Base-by-base conservation (phyloP, 2,888 invertebrate genomes). In the Diachrysia chrysitis region DNA sequence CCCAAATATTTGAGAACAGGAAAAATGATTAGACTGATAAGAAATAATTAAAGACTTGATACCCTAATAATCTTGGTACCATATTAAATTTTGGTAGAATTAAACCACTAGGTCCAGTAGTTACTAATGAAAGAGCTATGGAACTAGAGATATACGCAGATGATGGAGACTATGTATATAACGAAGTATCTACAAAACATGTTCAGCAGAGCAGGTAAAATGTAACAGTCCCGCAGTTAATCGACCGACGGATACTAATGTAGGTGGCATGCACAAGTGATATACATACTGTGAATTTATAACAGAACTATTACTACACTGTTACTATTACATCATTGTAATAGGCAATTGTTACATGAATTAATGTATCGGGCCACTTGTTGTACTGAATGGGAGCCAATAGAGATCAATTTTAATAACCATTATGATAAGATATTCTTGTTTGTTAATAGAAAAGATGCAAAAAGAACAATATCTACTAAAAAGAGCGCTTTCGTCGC, bases 221-320 rank as follows among this genome's bases (percentile, higher is more conserved):
- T 25, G 66, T 64, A 73, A 78, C 58, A 73, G 69, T 69, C 58
- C 78, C 61, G 65, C 57, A 78, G 69, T 63, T 67, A 70, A 70
- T 78, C 64, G 60, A 63, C 37, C 62, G 67, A 65, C 70, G 66
- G 51, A 74, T 67, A 58, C 61, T 14, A 46, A 60, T 57, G 63
- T 69, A 64, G 59, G 3, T 60, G 35, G 48, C 53, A 25, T 59
- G 61, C 61, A 67, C 54, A 55, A 71, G 65, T 57, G 29, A 79
- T 66, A 69, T 69, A 56, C 63, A 70, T 62, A 58, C 65, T 57
- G 37, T 35, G 55, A 66, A 56, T 56, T 62, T 53, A 64, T 58
- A 66, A 61, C 55, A 54, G 25, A 73, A 66, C 62, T 55, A 46
- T 53, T 51, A 57, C 48, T 65, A 42, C 53, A 66, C 32, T 46